Percentiles rank a stretch among this genome's conserved stretches.
phyloP scores from a whole-genome alignment of 2,113 vertebrate species.

The Alexandromys fortis region DNA sequence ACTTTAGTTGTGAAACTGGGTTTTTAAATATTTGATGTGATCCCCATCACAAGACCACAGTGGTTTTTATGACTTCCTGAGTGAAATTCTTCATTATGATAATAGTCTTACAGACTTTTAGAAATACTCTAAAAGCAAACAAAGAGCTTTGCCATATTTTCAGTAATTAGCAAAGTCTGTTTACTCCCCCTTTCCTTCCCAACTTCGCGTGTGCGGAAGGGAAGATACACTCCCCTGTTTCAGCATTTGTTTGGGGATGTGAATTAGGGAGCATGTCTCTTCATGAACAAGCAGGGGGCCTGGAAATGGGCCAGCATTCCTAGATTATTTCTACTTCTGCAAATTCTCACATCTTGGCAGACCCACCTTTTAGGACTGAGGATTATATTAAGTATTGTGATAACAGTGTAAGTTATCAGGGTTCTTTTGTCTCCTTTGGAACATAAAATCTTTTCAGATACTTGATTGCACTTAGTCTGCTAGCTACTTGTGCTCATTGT shows the following conservation, averaged over 20 bases:
- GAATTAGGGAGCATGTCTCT: not conserved
- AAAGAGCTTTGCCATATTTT: conserved; percentile 19
- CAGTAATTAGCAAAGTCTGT: not conserved
- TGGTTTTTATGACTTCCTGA: conserved; percentile 5
- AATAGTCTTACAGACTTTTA: not conserved
- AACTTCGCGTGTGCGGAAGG: not conserved
- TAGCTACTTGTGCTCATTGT: not conserved
- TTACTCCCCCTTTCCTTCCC: not conserved
- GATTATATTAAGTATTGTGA: not conserved
- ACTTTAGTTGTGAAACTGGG: conserved; percentile 26
- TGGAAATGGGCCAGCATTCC: not conserved
- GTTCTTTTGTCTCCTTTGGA: not conserved
- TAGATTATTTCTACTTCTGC: not conserved
- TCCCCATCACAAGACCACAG: not conserved
- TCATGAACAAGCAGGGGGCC: not conserved
- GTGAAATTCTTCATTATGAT: conserved; percentile 39
- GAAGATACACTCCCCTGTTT: not conserved
- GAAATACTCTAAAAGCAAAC: not conserved
- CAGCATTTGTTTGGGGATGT: not conserved
- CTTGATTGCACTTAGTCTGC: not conserved
- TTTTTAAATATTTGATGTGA: conserved; percentile 37
- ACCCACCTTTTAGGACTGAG: not conserved
- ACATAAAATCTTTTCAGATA: not conserved
- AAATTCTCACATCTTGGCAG: not conserved
- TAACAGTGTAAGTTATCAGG: not conserved